A percentile compares a stretch with the other conserved stretches of the same genome.
These are phyloP conservation scores for Ceratina australensis DNA, from an alignment of 1,140 invertebrate genomes.

Conservation along the genomic window DNA sequence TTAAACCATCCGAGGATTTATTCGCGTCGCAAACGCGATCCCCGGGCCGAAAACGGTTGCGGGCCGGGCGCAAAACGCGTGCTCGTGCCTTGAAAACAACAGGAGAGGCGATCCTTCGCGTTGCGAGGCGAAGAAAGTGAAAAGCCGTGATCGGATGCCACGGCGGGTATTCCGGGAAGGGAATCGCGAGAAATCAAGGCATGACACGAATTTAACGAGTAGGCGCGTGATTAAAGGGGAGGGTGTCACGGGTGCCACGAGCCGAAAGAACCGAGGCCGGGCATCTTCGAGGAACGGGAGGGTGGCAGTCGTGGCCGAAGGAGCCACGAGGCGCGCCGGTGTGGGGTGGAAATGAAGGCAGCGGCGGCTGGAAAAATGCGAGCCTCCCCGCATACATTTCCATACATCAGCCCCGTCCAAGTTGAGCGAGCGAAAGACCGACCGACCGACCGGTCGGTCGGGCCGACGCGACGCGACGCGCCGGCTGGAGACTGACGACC, in stretches of 20 bases:
- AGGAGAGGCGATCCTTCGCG: neutral
- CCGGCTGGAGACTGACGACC: slow-evolving; percentile 51
- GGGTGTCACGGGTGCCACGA: slow-evolving; percentile 44
- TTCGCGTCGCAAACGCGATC: neutral
- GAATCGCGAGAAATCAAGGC: slow-evolving; percentile 47
- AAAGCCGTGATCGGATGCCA: neutral
- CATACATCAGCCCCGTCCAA: slow-evolving; percentile 76
- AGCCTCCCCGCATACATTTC: slow-evolving; percentile 78
- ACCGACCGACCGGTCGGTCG: slow-evolving; percentile 29
- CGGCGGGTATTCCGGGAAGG: slow-evolving; percentile 35
- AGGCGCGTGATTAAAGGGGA: slow-evolving; percentile 71
- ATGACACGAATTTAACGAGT: slow-evolving; percentile 77
- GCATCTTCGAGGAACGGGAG: neutral
- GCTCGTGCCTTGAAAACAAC: neutral
- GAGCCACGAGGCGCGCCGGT: neutral
- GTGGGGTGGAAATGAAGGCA: slow-evolving; percentile 71
- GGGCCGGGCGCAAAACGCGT: too few species aligned
- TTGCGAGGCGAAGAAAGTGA: neutral
- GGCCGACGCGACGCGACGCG: slow-evolving; percentile 17
- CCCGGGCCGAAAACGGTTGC: neutral
- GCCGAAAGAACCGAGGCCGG: slow-evolving; percentile 39
- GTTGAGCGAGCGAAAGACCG: slow-evolving; percentile 53
- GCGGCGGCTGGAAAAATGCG: slow-evolving; percentile 77
- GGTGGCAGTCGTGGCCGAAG: neutral
- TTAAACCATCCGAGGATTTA: slow-evolving; percentile 16